Evolutionary conservation across 2,888 invertebrate genomes (phyloP).

Genomic region (Tiliacea aurago): DNA sequence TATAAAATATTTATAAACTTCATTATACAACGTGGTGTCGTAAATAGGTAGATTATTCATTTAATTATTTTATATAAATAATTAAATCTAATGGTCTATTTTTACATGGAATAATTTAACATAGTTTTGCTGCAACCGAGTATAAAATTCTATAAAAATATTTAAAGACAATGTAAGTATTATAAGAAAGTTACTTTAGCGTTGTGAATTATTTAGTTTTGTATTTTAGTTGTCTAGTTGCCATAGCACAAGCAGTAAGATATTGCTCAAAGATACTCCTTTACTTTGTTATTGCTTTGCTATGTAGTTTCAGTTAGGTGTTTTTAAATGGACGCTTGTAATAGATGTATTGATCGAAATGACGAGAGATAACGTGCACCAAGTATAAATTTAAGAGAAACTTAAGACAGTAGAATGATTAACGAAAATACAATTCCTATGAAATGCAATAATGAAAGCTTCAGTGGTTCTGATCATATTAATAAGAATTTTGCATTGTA

Average conservation of each 20-base stretch:
- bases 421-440: slow-evolving; percentile 70
- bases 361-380: slow-evolving; percentile 72
- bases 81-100: slow-evolving; percentile 49
- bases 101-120: slow-evolving; percentile 19
- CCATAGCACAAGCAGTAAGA: slow-evolving; percentile 76
- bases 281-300: slow-evolving; percentile 75
- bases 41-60: slow-evolving; percentile 37
- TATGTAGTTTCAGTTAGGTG: slow-evolving; percentile 71
- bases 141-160: slow-evolving; percentile 30
- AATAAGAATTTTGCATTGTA: slow-evolving; percentile 64
- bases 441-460: slow-evolving; percentile 75
- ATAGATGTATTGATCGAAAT: slow-evolving; percentile 66
- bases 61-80: slow-evolving; percentile 55
- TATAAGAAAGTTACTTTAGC: slow-evolving; percentile 62
- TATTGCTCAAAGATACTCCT: slow-evolving; percentile 79
- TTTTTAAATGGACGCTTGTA: slow-evolving; percentile 72
- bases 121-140: slow-evolving; percentile 52
- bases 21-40: slow-evolving; percentile 20
- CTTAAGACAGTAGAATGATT: slow-evolving; percentile 54
- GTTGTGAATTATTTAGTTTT: slow-evolving; percentile 66
- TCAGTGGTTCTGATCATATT: slow-evolving; percentile 66
- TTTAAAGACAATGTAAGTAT: slow-evolving; percentile 55
- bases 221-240: slow-evolving; percentile 72
- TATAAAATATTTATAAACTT: slow-evolving; percentile 10
- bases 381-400: slow-evolving; percentile 67